Evolutionary conservation across 1,140 invertebrate genomes (phyloP), one percentile per base, ranked within the genome.

Genomic region (Gonioctena quinquepunctata): DNA sequence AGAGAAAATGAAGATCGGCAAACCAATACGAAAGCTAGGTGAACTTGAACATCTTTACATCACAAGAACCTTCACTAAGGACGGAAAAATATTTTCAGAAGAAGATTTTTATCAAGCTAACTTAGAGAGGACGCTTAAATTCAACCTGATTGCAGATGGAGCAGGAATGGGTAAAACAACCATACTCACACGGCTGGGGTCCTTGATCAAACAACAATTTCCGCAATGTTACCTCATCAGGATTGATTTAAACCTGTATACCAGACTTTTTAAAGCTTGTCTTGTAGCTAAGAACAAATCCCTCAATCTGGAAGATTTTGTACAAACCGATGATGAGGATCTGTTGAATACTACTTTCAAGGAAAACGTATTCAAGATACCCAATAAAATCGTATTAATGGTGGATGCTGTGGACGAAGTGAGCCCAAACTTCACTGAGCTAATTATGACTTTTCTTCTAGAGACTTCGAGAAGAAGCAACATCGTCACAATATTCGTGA

Each of bases 371-470:
- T 59, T 59, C 22, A 7, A 27, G 11, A 7, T 59, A 3, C 11
- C 19, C 18, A 2, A 59, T 59, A 27, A 59, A 59, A 22, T 59
- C 6, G 18, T 59, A n/a, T 25, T 59, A 7, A 22, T 59, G 23
- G 23, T 59, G 11, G 56, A 59, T 27, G 21, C 56, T 25, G 23
- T 59, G n/a, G 56, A 59, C 13, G 56, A 59, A 26, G 25, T 59
- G 3, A 26, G 21, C 25, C 56, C 56, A 16, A 16, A 59, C 8
- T 59, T 23, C 22, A 59, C 56, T 22, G 25, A 27, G 8, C 8
- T 59, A 8, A 22, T 59, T 4, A 13, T 59, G n/a, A 59, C n/a
- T 25, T 25, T 26, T 16, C 23, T 59, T 7, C 11, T 23, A 2
- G n/a, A 21, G 11, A 59, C 23, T 3, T 23, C 22, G 2, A 59